Base-by-base conservation (phyloP, 2,797 vertebrate genomes). In the Petrocephalus sullivani region DNA sequence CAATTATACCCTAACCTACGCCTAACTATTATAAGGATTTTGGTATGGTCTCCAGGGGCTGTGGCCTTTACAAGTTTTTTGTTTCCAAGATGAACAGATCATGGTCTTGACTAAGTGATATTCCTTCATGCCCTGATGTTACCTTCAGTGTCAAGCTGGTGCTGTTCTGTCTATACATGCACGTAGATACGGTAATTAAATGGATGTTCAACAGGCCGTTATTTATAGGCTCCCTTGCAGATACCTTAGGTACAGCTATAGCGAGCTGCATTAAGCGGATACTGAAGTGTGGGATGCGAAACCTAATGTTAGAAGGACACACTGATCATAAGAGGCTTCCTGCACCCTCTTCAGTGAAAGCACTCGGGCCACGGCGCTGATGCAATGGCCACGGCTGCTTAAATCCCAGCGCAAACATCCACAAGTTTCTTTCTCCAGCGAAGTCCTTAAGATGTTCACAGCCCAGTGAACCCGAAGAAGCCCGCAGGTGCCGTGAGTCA, bases 401-500 rank as follows among this genome's bases (percentile, higher is more conserved):
- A 95, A 93, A 93, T 95, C 94, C 91, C 92, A 91, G 93, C 92
- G 91, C 58, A 93, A 94, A 95, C 88, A 46, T 89, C 82, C 53
- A 54, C 71, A 46, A 89, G 91, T 93, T 92, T 90, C 89, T 12
- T 23, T 94, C 91, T 94, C 92, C 92, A 94, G 93, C 95, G 94
- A 95, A 94, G 94, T 95, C 94, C 91, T 92, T 87, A 19, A 16
- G 87, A 58, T 1, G 56, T 89, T 93, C 89, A 89, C 95, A 93
- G 93, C 93, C 93, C 93, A 87, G 19, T 96, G 95, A 95, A 93
- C 94, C 94, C 92, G 94, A 95, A 95, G 94, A 37, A 92, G 94
- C 93, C 95, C 93, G 93, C 93, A 94, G 95, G 93, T 95, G 93
- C 90, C 87, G 93, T 96, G 95, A 96, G 95, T 96, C 95, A 96